These are phyloP conservation scores for Urophycis tenuis DNA, from an alignment of 2,797 vertebrate species.

Conservation along the genomic window DNA sequence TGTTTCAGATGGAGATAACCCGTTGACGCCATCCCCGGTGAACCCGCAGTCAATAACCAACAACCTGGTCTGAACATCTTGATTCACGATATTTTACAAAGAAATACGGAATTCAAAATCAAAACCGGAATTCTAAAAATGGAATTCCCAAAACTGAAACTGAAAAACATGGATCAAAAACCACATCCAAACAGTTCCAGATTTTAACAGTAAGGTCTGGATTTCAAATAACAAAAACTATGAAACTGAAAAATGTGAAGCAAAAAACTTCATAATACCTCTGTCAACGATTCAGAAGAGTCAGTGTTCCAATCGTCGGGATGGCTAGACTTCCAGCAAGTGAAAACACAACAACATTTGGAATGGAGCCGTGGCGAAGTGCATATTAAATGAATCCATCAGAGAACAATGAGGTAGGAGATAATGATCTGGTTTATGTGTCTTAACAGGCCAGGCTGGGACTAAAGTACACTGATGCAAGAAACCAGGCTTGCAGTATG, in stretches of 20 bases:
- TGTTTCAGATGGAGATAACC: neutral
- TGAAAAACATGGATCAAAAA: no score
- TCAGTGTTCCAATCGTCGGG: neutral
- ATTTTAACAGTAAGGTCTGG: neutral
- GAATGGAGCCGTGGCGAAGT: neutral
- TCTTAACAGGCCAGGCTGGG: constrained; percentile 37
- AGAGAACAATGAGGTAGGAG: constrained; percentile 11
- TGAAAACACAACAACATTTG: neutral
- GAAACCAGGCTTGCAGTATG: neutral
- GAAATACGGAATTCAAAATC: no score
- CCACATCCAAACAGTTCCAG: no score
- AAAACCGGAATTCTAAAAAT: no score
- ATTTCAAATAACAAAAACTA: neutral
- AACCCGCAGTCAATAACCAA: neutral
- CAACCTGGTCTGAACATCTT: neutral
- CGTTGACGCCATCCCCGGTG: neutral
- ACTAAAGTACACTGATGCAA: constrained; percentile 21
- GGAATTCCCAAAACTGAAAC: no score
- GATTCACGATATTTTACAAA: no score
- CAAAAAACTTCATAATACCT: neutral
- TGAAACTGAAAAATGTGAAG: neutral
- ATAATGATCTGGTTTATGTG: constrained; percentile 18
- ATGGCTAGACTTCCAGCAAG: neutral
- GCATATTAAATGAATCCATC: constrained; percentile 9
- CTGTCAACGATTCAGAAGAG: neutral